Base-by-base conservation (phyloP, 1,140 invertebrate genomes). In the Drosophila kohkoa region DNA sequence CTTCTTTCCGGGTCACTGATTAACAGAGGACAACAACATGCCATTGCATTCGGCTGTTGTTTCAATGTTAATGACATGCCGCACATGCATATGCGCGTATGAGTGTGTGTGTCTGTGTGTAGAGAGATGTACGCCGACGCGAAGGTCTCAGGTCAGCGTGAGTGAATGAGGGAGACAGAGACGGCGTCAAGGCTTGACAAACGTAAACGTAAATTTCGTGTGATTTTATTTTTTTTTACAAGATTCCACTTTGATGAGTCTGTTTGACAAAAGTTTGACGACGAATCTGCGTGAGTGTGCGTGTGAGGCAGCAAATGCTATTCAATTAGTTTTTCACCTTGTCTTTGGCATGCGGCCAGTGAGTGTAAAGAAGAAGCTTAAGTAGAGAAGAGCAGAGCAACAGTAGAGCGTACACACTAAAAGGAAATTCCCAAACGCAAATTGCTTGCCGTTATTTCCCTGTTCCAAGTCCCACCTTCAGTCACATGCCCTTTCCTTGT, bases 271-370 rank as follows among this genome's bases (percentile, higher is more conserved):
- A 55, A 57, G 38, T 60, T 58, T 54, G 48, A 20, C 55, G 13
- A 55, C 52, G 55, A 55, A 25, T 10, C 38, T 41, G 32, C 35
- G 15, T 43, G 13, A 28, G 49, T 57, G 52, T 41, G 52, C 35
- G 54, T 58, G 25, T 6, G n/a, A n/a, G 30, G 20, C 15, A 52
- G 46, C 55, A 60, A 71, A 77, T 87, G 82, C 69, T 79, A 77
- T 63, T 82, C 82, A 79, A 88, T 87, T 82, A 87, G 82, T 77
- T 80, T 79, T 87, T 82, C 82, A 70, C 88, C 79, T 72, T 66
- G 73, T 81, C 43, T 72, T 48, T 87, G 82, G 83, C 73, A 65
- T 5, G 15, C 41, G 43, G 71, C 79, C 72, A 87, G 55, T 43
- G 20, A 59, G 64, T 67, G 38, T 10, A 25, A 41, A 43, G 60